Conservation (phyloP, 2,113 vertebrate genomes). For the Zosterops japonicus region DNA sequence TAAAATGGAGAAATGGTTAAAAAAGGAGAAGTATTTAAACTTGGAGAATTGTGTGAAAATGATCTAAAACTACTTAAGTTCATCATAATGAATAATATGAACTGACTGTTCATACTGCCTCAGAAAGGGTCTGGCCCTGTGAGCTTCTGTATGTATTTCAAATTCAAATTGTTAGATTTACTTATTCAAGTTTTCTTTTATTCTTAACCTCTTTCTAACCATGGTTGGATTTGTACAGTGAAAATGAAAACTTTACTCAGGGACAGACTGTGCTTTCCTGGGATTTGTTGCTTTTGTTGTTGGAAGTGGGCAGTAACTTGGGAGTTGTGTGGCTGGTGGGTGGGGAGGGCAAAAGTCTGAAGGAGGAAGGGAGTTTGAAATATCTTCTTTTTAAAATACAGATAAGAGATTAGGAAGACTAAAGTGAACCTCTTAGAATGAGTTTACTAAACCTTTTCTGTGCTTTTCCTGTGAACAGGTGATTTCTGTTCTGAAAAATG, state of each 20-base stretch:
- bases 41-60: neutral
- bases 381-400: neutral
- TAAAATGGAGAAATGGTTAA: neutral
- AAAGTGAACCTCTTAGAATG: neutral
- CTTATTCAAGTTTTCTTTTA: neutral
- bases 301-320: neutral
- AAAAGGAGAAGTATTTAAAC: neutral
- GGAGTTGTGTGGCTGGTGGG: fast-evolving
- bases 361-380: neutral
- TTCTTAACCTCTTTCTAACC: neutral
- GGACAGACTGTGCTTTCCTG: neutral
- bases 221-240: neutral
- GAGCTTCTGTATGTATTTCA: neutral
- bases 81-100: neutral
- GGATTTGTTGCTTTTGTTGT: neutral
- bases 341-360: neutral
- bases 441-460: neutral
- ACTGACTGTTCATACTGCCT: neutral
- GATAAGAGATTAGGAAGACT: neutral
- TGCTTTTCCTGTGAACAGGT: neutral
- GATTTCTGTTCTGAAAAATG: neutral
- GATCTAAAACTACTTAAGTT: neutral
- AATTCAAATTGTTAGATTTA: neutral
- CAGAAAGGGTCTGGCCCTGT: neutral
- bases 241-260: neutral